Evolutionary conservation across 1,140 invertebrate genomes (phyloP).

Genomic region (Aphidius ervi): DNA sequence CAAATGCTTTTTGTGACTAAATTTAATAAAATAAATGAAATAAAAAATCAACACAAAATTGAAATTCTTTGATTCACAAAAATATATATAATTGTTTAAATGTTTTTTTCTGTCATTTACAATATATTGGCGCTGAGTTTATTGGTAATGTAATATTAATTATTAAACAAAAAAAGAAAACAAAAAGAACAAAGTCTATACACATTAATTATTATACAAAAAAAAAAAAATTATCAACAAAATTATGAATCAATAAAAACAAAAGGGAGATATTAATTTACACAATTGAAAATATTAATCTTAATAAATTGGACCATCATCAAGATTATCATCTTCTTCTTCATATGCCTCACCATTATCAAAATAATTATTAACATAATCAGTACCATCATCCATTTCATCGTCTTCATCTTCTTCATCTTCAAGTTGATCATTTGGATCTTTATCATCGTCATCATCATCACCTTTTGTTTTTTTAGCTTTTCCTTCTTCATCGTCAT

Average conservation of each 20-base stretch:
- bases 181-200: background rate
- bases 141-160: constrained; percentile 2
- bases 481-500: constrained; percentile 46
- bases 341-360: constrained; percentile 84
- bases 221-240: background rate
- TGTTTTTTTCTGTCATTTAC: constrained; percentile 1
- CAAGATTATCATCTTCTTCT: constrained; percentile 81
- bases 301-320: constrained; percentile 70
- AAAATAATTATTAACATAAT: constrained; percentile 79
- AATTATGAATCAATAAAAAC: background rate
- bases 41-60: background rate
- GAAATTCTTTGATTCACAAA: background rate
- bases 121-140: background rate
- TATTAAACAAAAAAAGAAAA: background rate
- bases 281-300: constrained; percentile 7
- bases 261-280: constrained; percentile 3
- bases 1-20: constrained; percentile 47
- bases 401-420: constrained; percentile 58
- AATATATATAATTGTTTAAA: background rate
- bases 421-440: constrained; percentile 32
- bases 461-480: constrained; percentile 23
- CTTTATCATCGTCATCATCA: constrained; percentile 52
- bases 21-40: constrained; percentile 10
- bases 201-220: background rate
- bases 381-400: constrained; percentile 71